Base-by-base conservation (phyloP, 2,888 invertebrate species). In the Phalera bucephala region DNA sequence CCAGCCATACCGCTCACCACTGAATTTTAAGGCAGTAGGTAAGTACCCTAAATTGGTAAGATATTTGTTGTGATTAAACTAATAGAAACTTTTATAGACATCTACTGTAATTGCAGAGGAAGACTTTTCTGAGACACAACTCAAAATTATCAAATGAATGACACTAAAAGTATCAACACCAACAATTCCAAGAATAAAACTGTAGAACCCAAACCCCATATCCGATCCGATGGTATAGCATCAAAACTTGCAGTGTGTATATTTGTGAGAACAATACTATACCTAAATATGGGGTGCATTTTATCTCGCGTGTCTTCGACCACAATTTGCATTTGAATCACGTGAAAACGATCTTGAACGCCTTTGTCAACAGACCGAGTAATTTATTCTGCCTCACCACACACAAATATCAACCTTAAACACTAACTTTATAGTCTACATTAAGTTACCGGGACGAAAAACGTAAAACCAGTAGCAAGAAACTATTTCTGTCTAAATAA, bases 251-350 rank as follows among this genome's bases (percentile, higher is more conserved):
- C 60, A 59, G 50, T 51, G 64, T 64, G 66, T 63, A 67, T 68
- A 65, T 72, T 64, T 60, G 60, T 65, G 54, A 70, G 76, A 77
- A 79, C 74, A 79, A 80, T 76, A 61, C 70, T 52, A 61, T 52
- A 52, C 46, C 66, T 71, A 65, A 72, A 72, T 66, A 55, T 51
- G 52, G 58, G 60, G 57, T 64, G 55, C 45, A 45, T 53, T 56
- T 47, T 33, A 32, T 40, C 45, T 52, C 43, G 60, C 51, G 50
- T 62, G 56, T 55, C 52, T 52, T 48, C 36, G 37, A 47, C 50
- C 41, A 44, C 52, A 54, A 62, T 64, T 63, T 63, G 64, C 57
- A 68, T 56, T 54, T 48, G 49, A 57, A 55, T 52, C 52, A 60
- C 53, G 45, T 63, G 52, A 62, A 58, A 67, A 55, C 45, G 40